Evolutionary conservation across 2,797 vertebrate genomes (phyloP), one percentile per base, ranked within the genome.

Genomic region (Oreochromis grahami): DNA sequence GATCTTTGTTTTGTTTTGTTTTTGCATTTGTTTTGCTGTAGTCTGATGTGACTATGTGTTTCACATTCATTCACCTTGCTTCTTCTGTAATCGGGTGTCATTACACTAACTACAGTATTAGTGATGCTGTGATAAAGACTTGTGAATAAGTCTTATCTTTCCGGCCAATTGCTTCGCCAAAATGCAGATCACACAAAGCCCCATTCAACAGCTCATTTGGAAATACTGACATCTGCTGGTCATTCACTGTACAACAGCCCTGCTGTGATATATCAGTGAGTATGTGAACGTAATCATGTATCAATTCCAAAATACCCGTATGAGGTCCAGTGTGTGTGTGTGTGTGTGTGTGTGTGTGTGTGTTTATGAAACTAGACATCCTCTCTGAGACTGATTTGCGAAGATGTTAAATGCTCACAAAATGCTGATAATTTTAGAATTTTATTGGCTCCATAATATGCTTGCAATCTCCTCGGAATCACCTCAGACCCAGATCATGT

Each of bases 381-480:
- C n/a, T 12, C 0, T 52, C n/a, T 52, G n/a, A 11, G 3, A 21
- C 7, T 53, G 51, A 0, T 53, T 53, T 53, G 51, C 2, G 6
- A 24, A 24, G 6, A 24, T 3, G 52, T 53, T 11, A 53, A 21
- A 24, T 24, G 21, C 11, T 24, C 51, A 53, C 21, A 53, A 53
- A 12, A 53, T 53, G 51, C 2, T 53, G 51, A 53, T 53, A 53
- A 52, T 52, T 52, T 12, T 4, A 21, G n/a, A 3, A 52, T 52
- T 21, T 52, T 52, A 51, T 19, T n/a, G 50, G 50, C 50, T 51
- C 50, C 50, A n/a, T 51, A 51, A 51, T 51, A 8, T 51, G 9
- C 19, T 51, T 10, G 50, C 50, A 0, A 17, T 48, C 45, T 48
- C 15, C 15, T 48, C 2, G 4, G 7, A 48, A 48, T 48, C 15